phyloP scores from a whole-genome alignment of 2,888 invertebrate genomes.

The Anthophora plumipes region DNA sequence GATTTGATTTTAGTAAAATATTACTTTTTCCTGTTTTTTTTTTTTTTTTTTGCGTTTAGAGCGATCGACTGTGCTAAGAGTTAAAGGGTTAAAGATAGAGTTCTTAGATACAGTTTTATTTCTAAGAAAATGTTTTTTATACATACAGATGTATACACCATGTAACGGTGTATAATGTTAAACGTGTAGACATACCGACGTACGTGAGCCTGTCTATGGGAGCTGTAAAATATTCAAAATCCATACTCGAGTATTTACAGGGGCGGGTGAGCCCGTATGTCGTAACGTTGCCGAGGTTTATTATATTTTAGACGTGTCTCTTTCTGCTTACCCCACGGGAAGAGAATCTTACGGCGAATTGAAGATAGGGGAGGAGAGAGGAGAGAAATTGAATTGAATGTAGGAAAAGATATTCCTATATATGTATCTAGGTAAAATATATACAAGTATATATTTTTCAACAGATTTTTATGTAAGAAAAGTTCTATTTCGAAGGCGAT shows the following conservation, averaged over 20 bases:
- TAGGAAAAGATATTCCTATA: constrained; percentile 19
- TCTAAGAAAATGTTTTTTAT: background rate
- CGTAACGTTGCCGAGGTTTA: constrained; percentile 67
- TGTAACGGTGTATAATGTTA: constrained; percentile 28
- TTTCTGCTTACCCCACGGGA: constrained; percentile 40
- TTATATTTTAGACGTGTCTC: constrained; percentile 74
- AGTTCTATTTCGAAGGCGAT: constrained; percentile 32
- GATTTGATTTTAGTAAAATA: too few species aligned
- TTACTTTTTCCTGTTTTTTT: too few species aligned
- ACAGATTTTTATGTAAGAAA: constrained; percentile 36
- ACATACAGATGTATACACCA: constrained; percentile 22
- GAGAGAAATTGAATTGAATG: constrained; percentile 43
- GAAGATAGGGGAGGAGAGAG: constrained; percentile 8
- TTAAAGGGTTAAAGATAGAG: too few species aligned
- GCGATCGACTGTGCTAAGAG: too few species aligned
- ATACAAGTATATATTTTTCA: too few species aligned
- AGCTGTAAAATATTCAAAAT: constrained; percentile 74
- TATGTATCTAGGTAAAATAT: too few species aligned
- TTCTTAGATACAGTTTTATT: too few species aligned
- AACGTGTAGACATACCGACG: constrained; percentile 39
- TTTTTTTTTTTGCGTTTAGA: too few species aligned
- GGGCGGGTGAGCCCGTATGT: constrained; percentile 62
- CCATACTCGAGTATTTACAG: constrained; percentile 72
- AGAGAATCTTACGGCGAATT: constrained; percentile 37
- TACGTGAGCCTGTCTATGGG: constrained; percentile 44